Percentiles rank a stretch among this genome's conserved stretches.
Conservation (phyloP, 2,888 invertebrate genomes). For the Anorthoa munda region DNA sequence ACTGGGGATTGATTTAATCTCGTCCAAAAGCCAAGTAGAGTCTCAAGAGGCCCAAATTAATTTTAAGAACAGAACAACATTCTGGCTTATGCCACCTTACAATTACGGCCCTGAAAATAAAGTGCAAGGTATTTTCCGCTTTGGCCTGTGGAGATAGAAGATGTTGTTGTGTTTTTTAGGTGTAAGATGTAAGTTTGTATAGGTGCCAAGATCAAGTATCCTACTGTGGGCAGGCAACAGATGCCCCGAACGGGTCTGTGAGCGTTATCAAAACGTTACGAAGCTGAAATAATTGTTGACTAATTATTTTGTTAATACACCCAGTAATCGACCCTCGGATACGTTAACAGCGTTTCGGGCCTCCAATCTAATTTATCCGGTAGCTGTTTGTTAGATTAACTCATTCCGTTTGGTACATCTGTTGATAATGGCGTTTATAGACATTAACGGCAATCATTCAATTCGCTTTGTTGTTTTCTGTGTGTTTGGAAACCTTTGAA, state of each 20-base stretch:
- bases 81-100: conserved; percentile 53
- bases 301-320: conserved; percentile 86
- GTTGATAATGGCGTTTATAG: conserved; percentile 48
- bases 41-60: conserved; percentile 89
- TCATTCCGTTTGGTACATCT: conserved; percentile 47
- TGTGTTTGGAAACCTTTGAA: not conserved
- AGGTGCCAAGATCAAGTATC: conserved; percentile 72
- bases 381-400: conserved; percentile 59
- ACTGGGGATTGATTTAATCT: conserved; percentile 86
- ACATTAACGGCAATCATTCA: conserved; percentile 25
- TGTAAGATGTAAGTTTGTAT: conserved; percentile 61
- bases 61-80: conserved; percentile 87
- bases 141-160: conserved; percentile 63
- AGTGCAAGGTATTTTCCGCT: conserved; percentile 60
- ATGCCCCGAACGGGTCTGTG: conserved; percentile 84
- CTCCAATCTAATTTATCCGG: conserved; percentile 68
- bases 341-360: conserved; percentile 66
- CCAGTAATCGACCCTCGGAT: conserved; percentile 69
- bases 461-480: conserved; percentile 10
- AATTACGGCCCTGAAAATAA: conserved; percentile 25
- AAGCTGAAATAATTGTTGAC: conserved; percentile 81
- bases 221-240: conserved; percentile 84
- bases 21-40: conserved; percentile 76
- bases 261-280: conserved; percentile 79
- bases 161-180: conserved; percentile 5